phyloP scores from a whole-genome alignment of 2,888 invertebrate genomes.

The Amorpha juglandis region DNA sequence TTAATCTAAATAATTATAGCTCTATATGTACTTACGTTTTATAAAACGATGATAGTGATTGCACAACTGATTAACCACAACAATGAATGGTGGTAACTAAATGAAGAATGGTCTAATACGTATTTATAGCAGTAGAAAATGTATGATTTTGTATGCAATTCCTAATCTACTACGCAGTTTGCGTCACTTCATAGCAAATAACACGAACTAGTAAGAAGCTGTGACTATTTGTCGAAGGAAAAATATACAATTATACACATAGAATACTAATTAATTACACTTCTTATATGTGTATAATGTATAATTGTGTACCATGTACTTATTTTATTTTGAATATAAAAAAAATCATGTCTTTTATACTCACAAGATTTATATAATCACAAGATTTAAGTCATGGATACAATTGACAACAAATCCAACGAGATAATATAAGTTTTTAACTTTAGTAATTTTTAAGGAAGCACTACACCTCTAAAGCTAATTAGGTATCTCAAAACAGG shows the following conservation, averaged over 20 bases:
- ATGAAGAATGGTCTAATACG: slow-evolving; percentile 1
- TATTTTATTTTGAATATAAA: not conserved
- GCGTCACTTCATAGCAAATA: slow-evolving; percentile 11
- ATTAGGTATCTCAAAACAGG: too few relatives aligned
- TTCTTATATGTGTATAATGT: not conserved
- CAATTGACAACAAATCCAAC: too few relatives aligned
- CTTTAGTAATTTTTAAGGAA: too few relatives aligned
- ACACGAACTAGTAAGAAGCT: slow-evolving; percentile 15
- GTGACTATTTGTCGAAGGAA: not conserved
- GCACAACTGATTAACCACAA: slow-evolving; percentile 7
- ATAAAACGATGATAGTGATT: not conserved
- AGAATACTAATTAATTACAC: not conserved
- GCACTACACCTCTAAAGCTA: too few relatives aligned
- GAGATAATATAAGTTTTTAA: too few relatives aligned
- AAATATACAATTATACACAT: not conserved
- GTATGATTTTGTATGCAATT: slow-evolving; percentile 22
- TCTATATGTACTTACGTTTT: slow-evolving; percentile 3
- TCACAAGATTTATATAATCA: too few relatives aligned
- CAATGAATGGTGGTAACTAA: slow-evolving; percentile 6
- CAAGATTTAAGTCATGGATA: too few relatives aligned
- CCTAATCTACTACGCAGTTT: slow-evolving; percentile 21
- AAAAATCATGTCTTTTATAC: too few relatives aligned
- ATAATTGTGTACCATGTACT: not conserved
- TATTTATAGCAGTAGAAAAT: slow-evolving; percentile 14
- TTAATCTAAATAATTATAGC: not conserved